Conservation (phyloP, 2,797 vertebrate species). For the Dipus sagitta region DNA sequence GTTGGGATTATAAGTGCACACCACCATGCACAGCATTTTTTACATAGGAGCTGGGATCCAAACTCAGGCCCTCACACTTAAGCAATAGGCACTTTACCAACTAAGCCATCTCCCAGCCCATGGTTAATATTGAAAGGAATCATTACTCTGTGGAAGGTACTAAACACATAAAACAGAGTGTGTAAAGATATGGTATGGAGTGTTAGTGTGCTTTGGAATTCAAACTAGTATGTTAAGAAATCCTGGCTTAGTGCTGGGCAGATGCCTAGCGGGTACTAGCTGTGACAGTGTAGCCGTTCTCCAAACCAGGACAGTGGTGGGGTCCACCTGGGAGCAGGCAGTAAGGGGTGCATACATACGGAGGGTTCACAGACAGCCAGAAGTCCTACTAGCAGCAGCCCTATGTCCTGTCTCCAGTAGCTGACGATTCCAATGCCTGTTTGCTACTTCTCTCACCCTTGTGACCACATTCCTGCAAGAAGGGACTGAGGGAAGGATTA, state of each 20-base stretch:
- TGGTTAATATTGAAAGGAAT: background rate
- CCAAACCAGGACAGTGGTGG: rapidly evolving
- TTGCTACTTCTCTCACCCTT: too few species aligned
- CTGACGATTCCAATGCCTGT: too few species aligned
- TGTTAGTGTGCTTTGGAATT: background rate
- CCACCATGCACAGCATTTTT: too few species aligned
- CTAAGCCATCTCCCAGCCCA: too few species aligned
- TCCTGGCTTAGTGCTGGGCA: background rate
- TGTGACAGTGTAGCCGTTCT: rapidly evolving
- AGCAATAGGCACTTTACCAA: too few species aligned
- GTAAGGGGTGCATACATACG: background rate
- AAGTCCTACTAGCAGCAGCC: background rate
- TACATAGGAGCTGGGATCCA: too few species aligned
- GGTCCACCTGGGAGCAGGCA: background rate
- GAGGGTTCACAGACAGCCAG: background rate
- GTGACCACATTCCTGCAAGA: too few species aligned
- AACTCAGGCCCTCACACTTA: too few species aligned
- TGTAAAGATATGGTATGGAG: background rate
- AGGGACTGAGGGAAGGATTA: too few species aligned
- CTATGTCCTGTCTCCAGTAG: background rate
- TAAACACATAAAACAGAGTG: background rate
- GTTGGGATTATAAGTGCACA: too few species aligned
- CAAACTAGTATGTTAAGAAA: background rate
- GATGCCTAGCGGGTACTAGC: rapidly evolving
- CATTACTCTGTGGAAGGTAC: background rate